phyloP scores from a whole-genome alignment of 2,113 vertebrate species.

The Pan paniscus region DNA sequence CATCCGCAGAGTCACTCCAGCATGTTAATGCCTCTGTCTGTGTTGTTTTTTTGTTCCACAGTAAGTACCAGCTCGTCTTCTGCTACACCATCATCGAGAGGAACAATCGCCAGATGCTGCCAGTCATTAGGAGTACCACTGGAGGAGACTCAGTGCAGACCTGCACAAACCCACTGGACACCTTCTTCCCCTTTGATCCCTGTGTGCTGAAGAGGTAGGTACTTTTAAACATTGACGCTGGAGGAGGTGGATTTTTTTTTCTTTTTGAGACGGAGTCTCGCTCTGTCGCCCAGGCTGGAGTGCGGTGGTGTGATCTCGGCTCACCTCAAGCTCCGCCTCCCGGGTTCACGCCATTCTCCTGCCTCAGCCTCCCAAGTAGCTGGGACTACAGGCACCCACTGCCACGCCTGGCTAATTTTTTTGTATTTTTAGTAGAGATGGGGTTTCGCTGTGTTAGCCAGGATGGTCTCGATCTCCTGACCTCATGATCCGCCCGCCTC shows the following conservation, averaged over 20 bases:
- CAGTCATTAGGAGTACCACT: slow-evolving; percentile 88
- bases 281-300: too few species aligned
- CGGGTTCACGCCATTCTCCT: too few species aligned
- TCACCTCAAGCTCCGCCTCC: too few species aligned
- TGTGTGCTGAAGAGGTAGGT: slow-evolving; percentile 94
- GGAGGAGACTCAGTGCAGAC: slow-evolving; percentile 88
- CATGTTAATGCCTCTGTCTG: not conserved
- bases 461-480: too few species aligned
- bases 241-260: not conserved
- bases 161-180: slow-evolving; percentile 94
- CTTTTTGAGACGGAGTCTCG: too few species aligned
- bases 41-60: slow-evolving; percentile 70
- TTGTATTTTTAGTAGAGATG: too few species aligned
- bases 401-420: too few species aligned
- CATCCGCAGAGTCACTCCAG: not conserved
- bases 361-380: too few species aligned
- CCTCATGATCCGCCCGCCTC: too few species aligned
- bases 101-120: slow-evolving; percentile 92
- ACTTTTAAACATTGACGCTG: not conserved
- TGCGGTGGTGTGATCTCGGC: too few species aligned
- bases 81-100: slow-evolving; percentile 98
- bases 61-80: slow-evolving; percentile 97
- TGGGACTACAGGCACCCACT: too few species aligned
- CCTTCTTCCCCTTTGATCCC: slow-evolving; percentile 98
- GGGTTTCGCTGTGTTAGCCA: too few species aligned